Evolutionary conservation across 2,888 invertebrate species (phyloP), one percentile per base, ranked within the genome.

Genomic region (Scaptomyza flava): DNA sequence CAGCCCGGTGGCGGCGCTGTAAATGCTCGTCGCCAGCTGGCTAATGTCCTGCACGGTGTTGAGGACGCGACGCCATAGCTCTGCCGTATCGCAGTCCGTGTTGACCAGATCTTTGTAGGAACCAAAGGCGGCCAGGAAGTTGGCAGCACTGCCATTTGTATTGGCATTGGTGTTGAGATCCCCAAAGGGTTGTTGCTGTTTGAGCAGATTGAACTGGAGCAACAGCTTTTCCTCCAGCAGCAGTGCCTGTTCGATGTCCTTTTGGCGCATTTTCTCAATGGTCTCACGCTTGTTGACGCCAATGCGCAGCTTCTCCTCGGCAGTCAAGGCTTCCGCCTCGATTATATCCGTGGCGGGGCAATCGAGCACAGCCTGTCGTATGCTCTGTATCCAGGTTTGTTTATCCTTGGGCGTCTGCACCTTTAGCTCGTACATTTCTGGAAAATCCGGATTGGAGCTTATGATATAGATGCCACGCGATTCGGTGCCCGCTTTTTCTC

Each of bases 351-450:
- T 93, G 38, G 93, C 93, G 0, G 98, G 97, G 89, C 98, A 98
- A 71, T 94, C 94, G 77, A 97, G 95, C 14, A 98, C 97, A 17
- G 98, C 96, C 64, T 90, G 91, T 94, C 97, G 94, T 82, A 98
- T 96, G 41, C 96, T 95, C 87, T 96, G 95, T 90, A 98, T 97
- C 98, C 98, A 98, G 11, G 94, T 93, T 87, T 96, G 96, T 89
- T 97, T 96, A 87, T 98, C 98, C 91, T 97, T 97, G 33, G 97
- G 97, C 73, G 96, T 94, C 87, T 97, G 96, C 30, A 95, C 95
- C 89, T 98, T 95, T 56, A 99, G 93, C 91, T 98, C 98, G 91
- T 98, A 98, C 98, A 99, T 98, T 93, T 98, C 98, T 0, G 98
- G 98, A 89, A 96, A 96, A 5, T 95, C 94, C 6, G 97, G 97